Evolutionary conservation across 2,113 vertebrate genomes (phyloP).

Genomic region (Sylvietta virens): DNA sequence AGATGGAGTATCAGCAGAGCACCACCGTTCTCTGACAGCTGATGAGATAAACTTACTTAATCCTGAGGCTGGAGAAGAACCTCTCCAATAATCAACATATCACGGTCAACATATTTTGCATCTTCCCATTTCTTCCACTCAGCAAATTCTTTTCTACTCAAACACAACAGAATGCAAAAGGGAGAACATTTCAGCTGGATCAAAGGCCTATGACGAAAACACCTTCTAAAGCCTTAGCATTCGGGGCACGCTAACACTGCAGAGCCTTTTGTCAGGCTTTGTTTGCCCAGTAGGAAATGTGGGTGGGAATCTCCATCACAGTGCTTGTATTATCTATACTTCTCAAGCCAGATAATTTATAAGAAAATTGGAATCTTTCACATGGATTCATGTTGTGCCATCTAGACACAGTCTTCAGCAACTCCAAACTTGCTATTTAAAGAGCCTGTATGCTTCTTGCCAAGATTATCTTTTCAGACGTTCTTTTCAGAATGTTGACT

Average conservation of each 20-base stretch:
- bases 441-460: neutral
- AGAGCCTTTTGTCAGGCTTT: neutral
- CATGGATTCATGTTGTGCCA: neutral
- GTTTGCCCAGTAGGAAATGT: neutral
- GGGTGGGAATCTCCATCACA: neutral
- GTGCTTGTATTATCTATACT: neutral
- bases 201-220: neutral
- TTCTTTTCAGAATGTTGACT: neutral
- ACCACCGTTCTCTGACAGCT: neutral
- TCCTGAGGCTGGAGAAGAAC: neutral
- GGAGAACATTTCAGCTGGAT: neutral
- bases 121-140: neutral
- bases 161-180: neutral
- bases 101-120: neutral
- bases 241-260: neutral
- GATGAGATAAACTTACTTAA: neutral
- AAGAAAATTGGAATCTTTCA: neutral
- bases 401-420: neutral
- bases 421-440: neutral
- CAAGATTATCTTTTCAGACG: neutral
- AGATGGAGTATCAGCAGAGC: neutral
- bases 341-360: neutral
- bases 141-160: neutral
- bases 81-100: neutral
- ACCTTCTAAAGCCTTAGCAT: neutral